phyloP scores from a whole-genome alignment of 1,140 invertebrate genomes.

The Camponotus floridanus region DNA sequence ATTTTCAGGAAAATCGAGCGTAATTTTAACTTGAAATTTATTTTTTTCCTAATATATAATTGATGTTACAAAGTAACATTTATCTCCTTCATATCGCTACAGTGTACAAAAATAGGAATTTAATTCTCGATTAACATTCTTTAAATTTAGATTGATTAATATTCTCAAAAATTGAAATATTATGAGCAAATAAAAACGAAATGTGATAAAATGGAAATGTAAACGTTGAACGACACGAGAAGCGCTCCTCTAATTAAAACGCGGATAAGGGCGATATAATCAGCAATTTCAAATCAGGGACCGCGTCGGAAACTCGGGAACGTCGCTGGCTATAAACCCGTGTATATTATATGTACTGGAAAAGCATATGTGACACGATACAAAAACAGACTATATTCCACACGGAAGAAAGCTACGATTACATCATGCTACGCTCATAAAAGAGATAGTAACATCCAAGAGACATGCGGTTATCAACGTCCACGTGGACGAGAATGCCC shows the following conservation, averaged over 20 bases:
- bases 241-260: slow-evolving; percentile 21
- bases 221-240: not conserved
- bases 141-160: not conserved
- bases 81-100: not conserved
- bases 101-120: not conserved
- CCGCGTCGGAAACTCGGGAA: not conserved
- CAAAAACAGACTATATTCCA: slow-evolving; percentile 15
- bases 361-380: not conserved
- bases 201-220: slow-evolving; percentile 10
- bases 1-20: not conserved
- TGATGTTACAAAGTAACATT: not conserved
- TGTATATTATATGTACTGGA: slow-evolving; percentile 8
- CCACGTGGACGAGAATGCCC: slow-evolving; percentile 7
- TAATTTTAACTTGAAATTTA: not conserved
- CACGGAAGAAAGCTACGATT: slow-evolving; percentile 15
- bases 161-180: slow-evolving; percentile 15
- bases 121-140: not conserved
- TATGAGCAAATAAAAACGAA: not conserved
- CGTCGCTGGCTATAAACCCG: not conserved
- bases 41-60: not conserved
- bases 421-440: slow-evolving; percentile 37
- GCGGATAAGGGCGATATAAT: slow-evolving; percentile 41
- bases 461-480: slow-evolving; percentile 55
- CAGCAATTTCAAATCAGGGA: slow-evolving; percentile 45
- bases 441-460: slow-evolving; percentile 30